These are phyloP conservation scores for Nerophis ophidion DNA, from an alignment of 2,113 vertebrate species.

Conservation along the genomic window DNA sequence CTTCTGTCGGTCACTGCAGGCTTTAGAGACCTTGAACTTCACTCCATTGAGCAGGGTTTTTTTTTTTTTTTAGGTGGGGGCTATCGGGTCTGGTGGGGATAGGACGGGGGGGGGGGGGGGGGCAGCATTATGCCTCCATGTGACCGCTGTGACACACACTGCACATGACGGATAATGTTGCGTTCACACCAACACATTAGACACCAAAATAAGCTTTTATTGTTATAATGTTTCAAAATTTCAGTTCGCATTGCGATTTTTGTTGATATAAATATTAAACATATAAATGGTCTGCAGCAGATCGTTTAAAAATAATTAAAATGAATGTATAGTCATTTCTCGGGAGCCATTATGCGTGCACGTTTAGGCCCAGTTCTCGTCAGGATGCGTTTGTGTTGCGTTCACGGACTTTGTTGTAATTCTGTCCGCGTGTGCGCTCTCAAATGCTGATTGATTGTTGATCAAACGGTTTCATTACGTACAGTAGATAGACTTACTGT, in stretches of 20 bases:
- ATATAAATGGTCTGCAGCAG: too few relatives aligned
- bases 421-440: constrained; percentile 60
- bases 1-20: constrained; percentile 33
- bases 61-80: constrained; percentile 17
- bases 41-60: constrained; percentile 41
- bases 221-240: too few relatives aligned
- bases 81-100: background rate
- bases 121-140: constrained; percentile 57
- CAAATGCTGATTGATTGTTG: constrained; percentile 70
- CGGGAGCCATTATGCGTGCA: background rate
- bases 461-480: constrained; percentile 40
- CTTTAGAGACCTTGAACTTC: constrained; percentile 71
- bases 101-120: constrained; percentile 8
- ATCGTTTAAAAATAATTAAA: too few relatives aligned
- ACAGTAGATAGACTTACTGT: constrained; percentile 49
- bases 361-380: constrained; percentile 26
- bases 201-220: too few relatives aligned
- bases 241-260: too few relatives aligned
- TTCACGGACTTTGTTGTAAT: background rate
- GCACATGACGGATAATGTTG: constrained; percentile 2
- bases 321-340: too few relatives aligned
- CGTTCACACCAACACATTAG: too few relatives aligned
- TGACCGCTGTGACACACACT: constrained; percentile 45
- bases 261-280: too few relatives aligned
- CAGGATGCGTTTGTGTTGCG: background rate